Conservation (phyloP, 2,113 vertebrate genomes). For the Oxyruncus cristatus region DNA sequence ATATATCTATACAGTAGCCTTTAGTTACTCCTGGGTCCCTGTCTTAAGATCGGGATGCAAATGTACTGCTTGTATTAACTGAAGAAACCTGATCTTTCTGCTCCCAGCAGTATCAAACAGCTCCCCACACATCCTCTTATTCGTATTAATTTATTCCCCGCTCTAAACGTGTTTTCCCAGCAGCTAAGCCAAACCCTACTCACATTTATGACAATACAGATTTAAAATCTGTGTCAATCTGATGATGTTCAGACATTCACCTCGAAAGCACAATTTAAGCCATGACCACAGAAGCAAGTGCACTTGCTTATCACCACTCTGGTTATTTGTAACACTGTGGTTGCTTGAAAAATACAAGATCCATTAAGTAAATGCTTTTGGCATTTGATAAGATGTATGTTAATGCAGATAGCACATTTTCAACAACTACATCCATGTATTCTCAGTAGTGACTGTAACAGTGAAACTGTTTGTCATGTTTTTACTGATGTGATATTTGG, state of each 20-base stretch:
- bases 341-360: not conserved
- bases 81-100: not conserved
- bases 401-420: constrained; percentile 1
- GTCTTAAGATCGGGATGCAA: not conserved
- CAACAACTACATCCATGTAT: not conserved
- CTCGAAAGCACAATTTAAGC: not conserved
- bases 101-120: not conserved
- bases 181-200: not conserved
- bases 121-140: not conserved
- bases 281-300: not conserved
- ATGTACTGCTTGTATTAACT: not conserved
- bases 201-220: not conserved
- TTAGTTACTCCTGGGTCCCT: not conserved
- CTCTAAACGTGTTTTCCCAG: not conserved
- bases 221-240: not conserved
- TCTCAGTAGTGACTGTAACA: constrained; percentile 41
- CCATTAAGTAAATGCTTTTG: constrained; percentile 1
- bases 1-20: not conserved
- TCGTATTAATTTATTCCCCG: not conserved
- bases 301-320: not conserved
- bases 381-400: not conserved
- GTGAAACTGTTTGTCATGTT: constrained; percentile 38
- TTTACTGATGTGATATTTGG: constrained; percentile 45
- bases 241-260: not conserved
- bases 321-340: not conserved